Evolutionary conservation across 2,113 vertebrate species (phyloP).

Genomic region (Riparia riparia): DNA sequence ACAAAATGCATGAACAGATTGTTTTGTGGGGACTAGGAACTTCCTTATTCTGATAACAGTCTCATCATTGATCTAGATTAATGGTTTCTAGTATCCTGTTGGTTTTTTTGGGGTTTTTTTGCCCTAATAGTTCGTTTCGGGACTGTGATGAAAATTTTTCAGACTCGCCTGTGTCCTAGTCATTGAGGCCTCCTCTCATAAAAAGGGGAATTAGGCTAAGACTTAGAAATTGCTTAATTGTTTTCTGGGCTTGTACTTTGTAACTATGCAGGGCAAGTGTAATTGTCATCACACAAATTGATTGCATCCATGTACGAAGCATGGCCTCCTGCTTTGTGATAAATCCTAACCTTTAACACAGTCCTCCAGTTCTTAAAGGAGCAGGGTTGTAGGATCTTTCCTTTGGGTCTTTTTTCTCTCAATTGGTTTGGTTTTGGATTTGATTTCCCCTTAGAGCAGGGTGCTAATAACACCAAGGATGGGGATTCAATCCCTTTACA

Average conservation of each 20-base stretch:
- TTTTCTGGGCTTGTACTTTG: background rate
- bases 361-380: background rate
- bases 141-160: background rate
- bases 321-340: background rate
- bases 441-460: background rate
- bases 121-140: background rate
- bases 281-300: background rate
- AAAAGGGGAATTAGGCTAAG: background rate
- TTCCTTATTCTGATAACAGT: background rate
- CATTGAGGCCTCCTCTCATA: background rate
- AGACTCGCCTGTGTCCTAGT: background rate
- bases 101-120: background rate
- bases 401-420: background rate
- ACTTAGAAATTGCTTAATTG: background rate
- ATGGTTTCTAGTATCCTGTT: background rate
- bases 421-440: background rate
- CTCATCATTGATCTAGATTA: background rate
- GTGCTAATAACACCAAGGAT: background rate
- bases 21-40: background rate
- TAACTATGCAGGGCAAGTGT: background rate
- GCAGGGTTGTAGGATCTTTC: background rate
- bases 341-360: background rate
- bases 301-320: background rate
- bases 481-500: fast-evolving
- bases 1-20: background rate